phyloP scores from a whole-genome alignment of 2,888 invertebrate species.

The Tenthredo distinguenda region DNA sequence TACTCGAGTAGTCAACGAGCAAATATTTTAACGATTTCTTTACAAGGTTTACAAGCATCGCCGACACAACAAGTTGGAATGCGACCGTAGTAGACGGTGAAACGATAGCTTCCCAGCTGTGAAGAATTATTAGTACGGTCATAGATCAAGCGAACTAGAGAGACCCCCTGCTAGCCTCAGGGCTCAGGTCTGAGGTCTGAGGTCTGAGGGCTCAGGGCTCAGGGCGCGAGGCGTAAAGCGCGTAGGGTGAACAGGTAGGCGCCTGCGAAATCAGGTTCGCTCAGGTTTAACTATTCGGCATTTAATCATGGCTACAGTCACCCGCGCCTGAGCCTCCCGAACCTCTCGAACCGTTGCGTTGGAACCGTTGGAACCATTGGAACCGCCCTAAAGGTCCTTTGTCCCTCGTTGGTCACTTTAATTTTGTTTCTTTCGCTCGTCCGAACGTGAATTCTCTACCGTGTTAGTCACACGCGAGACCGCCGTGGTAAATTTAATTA shows the following conservation, averaged over 20 bases:
- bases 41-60: slow-evolving; percentile 32
- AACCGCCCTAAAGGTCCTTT: slow-evolving; percentile 43
- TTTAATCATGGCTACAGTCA: slow-evolving; percentile 45
- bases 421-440: slow-evolving; percentile 49
- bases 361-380: neutral
- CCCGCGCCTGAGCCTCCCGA: slow-evolving; percentile 15
- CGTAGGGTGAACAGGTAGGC: slow-evolving; percentile 38
- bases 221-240: neutral
- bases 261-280: slow-evolving; percentile 47
- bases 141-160: slow-evolving; percentile 33
- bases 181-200: neutral
- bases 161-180: slow-evolving; percentile 43
- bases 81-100: slow-evolving; percentile 21
- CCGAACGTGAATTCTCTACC: slow-evolving; percentile 35
- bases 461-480: slow-evolving; percentile 35
- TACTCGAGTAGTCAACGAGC: neutral
- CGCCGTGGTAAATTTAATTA: slow-evolving; percentile 31
- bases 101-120: slow-evolving; percentile 49
- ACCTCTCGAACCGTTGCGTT: neutral
- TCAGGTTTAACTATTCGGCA: slow-evolving; percentile 35
- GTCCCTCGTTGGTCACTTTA: slow-evolving; percentile 41
- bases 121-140: slow-evolving; percentile 50
- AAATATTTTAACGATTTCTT: slow-evolving; percentile 35
- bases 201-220: neutral
- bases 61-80: slow-evolving; percentile 45